Conservation (phyloP, 2,888 invertebrate species). For the Cantharis rustica region DNA sequence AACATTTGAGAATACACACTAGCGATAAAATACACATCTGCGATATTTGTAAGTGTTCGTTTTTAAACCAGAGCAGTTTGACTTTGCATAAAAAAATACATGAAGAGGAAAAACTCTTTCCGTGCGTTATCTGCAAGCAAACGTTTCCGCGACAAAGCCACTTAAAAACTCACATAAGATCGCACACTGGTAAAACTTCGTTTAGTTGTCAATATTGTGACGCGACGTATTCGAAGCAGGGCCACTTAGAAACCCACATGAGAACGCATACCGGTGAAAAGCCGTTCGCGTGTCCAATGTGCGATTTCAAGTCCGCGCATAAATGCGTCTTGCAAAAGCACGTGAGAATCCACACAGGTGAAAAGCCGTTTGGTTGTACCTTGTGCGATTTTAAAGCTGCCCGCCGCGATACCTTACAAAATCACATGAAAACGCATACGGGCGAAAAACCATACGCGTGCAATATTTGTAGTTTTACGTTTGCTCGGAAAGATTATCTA, state of each 20-base stretch:
- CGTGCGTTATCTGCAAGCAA: not conserved
- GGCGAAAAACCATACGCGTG: not conserved
- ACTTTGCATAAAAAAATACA: not conserved
- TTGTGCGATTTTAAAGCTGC: not conserved
- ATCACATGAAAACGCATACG: not conserved
- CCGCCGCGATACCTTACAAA: not conserved
- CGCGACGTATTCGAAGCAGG: not conserved
- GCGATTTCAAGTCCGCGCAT: not conserved
- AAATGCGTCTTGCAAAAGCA: not conserved
- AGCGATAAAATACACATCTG: not conserved
- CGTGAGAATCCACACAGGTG: not conserved
- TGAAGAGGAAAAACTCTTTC: not conserved
- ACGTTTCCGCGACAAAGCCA: not conserved
- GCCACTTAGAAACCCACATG: not conserved
- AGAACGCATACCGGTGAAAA: not conserved
- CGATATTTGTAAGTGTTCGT: not conserved
- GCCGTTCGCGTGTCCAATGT: not conserved
- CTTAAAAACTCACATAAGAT: not conserved
- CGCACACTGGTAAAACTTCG: not conserved
- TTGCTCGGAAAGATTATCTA: not conserved
- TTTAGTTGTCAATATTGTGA: not conserved
- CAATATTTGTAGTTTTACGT: not conserved
- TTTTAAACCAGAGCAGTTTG: not conserved
- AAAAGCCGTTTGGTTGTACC: not conserved
- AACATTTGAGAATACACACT: not conserved